Evolutionary conservation across 2,113 vertebrate genomes (phyloP).

Genomic region (Podarcis cretensis): DNA sequence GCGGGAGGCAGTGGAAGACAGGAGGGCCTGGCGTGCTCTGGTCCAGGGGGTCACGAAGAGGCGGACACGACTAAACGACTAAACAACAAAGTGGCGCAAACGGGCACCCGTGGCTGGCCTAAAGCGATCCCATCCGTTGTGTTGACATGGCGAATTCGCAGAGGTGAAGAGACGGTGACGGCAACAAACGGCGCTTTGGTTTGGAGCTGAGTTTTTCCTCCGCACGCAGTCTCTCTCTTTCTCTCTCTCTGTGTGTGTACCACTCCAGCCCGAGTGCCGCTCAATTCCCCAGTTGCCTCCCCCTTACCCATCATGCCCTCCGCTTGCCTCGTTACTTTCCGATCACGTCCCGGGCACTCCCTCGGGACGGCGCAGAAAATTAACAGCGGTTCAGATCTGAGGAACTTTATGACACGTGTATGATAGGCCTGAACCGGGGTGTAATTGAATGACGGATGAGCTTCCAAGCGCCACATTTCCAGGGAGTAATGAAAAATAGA

Average conservation of each 20-base stretch:
- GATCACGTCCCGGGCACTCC: slow-evolving; percentile 74
- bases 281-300: background rate
- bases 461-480: slow-evolving; percentile 80
- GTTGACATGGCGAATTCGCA: background rate
- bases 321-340: slow-evolving; percentile 64
- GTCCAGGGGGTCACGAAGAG: too few relatives aligned
- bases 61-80: too few relatives aligned
- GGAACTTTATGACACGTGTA: slow-evolving; percentile 81
- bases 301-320: slow-evolving; percentile 70
- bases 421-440: slow-evolving; percentile 79
- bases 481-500: slow-evolving; percentile 82
- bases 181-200: background rate
- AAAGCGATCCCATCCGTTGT: background rate
- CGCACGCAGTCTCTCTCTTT: background rate
- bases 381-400: slow-evolving; percentile 80
- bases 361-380: slow-evolving; percentile 77
- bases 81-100: too few relatives aligned
- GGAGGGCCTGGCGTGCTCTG: too few relatives aligned
- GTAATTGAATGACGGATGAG: slow-evolving; percentile 82
- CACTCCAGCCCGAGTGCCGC: background rate
- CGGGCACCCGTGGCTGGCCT: too few relatives aligned
- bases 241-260: too few relatives aligned
- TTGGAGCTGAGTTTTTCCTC: background rate
- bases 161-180: too few relatives aligned
- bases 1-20: background rate